phyloP scores from a whole-genome alignment of 1,140 invertebrate genomes.

The Lutraria rhynchaena region DNA sequence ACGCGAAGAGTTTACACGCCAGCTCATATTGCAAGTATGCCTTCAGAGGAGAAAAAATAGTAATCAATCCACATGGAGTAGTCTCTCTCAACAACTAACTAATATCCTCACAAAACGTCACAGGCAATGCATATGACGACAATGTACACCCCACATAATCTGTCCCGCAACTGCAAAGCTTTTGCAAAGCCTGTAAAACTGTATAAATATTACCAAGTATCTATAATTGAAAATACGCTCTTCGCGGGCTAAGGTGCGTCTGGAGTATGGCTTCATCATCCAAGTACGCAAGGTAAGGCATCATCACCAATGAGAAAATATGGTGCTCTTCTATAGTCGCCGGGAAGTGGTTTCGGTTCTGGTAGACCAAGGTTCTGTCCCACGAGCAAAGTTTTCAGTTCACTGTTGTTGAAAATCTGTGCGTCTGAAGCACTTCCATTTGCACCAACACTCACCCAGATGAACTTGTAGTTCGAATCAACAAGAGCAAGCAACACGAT shows the following conservation, averaged over 20 bases:
- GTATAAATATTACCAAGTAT: too few relatives aligned
- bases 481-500: constrained; percentile 35
- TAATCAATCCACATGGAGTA: too few relatives aligned
- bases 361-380: constrained; percentile 64
- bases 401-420: constrained; percentile 13
- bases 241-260: constrained; percentile 64
- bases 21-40: too few relatives aligned
- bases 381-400: neutral
- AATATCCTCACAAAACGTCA: too few relatives aligned
- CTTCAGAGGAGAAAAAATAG: too few relatives aligned
- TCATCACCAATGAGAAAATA: constrained; percentile 70
- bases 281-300: constrained; percentile 63
- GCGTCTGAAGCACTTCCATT: constrained; percentile 44
- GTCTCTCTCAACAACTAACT: too few relatives aligned
- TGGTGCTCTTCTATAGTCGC: constrained; percentile 24
- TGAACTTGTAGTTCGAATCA: constrained; percentile 54
- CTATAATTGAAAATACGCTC: constrained; percentile 82
- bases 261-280: constrained; percentile 71
- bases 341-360: constrained; percentile 33
- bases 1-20: too few relatives aligned
- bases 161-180: too few relatives aligned
- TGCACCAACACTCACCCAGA: constrained; percentile 45
- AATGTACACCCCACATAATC: too few relatives aligned
- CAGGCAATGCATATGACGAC: too few relatives aligned
- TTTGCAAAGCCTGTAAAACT: too few relatives aligned